Evolutionary conservation across 2,888 invertebrate species (phyloP), one percentile per base, ranked within the genome.

Genomic region (Pristionchus exspectatus): DNA sequence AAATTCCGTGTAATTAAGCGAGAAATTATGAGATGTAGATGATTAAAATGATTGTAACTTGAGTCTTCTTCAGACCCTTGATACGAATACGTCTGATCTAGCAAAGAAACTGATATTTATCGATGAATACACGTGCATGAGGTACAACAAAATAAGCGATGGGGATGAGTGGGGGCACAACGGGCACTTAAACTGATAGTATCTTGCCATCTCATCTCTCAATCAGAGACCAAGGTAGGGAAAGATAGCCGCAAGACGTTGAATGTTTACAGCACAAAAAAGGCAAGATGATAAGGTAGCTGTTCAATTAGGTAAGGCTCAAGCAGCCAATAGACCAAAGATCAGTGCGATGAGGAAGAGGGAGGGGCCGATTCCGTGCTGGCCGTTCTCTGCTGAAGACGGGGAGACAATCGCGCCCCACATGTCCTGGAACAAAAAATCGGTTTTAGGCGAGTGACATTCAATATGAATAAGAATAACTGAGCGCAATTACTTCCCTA

Each of bases 61-160:
- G 4, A 3, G 44, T 50, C 44, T 7, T 50, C 7, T 1, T 9
- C 4, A 9, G 44, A 50, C 44, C 10, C 44, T 10, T 50, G 0
- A 24, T 4, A 10, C 59, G 59, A 59, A 21, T 18, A 59, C 9
- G 59, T 21, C 63, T 4, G 1, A n/a, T n/a, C n/a, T n/a, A 77
- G 14, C 24, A 44, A 9, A 50, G 81, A 54, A 50, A 81, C 74
- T 81, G 81, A 81, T 81, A 81, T 81, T 81, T 81, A 81, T 81
- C 81, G 27, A 81, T 0, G n/a, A 14, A 27, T 81, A 81, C 81
- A 81, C 81, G 81, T 81, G 24, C 24, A 9, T 7, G 44, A 50
- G 81, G 81, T 24, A n/a, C 18, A 77, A 77, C 74, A 77, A 30
- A 3, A 69, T 33, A 77, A 77, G 74, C 74, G 44, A 77, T 30